These are phyloP conservation scores for Drosophila sp. DNA, from an alignment of 1,140 invertebrate species.

Conservation along the genomic window DNA sequence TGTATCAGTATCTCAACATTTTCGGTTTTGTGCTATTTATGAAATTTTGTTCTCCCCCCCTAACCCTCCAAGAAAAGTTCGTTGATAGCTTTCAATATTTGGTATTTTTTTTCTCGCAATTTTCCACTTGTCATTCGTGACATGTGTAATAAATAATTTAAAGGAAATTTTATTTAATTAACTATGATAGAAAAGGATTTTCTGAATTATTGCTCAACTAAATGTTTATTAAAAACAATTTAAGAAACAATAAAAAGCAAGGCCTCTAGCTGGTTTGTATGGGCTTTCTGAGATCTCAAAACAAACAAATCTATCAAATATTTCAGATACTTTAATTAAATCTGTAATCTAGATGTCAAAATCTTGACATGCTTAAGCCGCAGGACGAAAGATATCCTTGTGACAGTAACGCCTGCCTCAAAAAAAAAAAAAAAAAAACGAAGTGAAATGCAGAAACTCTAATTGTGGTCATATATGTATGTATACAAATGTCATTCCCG, in stretches of 20 bases:
- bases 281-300: too few relatives aligned
- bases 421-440: neutral
- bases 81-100: conserved; percentile 44
- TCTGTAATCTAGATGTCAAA: neutral
- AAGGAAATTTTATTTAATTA: conserved; percentile 6
- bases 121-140: conserved; percentile 15
- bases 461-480: conserved; percentile 1
- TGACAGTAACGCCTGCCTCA: neutral
- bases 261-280: too few relatives aligned
- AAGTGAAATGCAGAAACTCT: conserved; percentile 1
- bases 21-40: conserved; percentile 42
- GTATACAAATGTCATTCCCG: conserved; percentile 5
- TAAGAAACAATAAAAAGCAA: neutral
- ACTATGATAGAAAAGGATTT: neutral
- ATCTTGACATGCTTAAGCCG: neutral
- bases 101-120: conserved; percentile 22
- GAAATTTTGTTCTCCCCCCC: conserved; percentile 31
- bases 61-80: conserved; percentile 18
- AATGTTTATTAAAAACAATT: neutral
- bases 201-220: neutral
- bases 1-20: conserved; percentile 42
- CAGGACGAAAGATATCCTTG: neutral
- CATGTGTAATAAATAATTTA: conserved; percentile 24
- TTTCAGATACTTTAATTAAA: neutral
- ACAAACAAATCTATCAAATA: neutral